These are phyloP conservation scores for Leptoclinus maculatus DNA, from an alignment of 2,797 vertebrate genomes.

Conservation along the genomic window DNA sequence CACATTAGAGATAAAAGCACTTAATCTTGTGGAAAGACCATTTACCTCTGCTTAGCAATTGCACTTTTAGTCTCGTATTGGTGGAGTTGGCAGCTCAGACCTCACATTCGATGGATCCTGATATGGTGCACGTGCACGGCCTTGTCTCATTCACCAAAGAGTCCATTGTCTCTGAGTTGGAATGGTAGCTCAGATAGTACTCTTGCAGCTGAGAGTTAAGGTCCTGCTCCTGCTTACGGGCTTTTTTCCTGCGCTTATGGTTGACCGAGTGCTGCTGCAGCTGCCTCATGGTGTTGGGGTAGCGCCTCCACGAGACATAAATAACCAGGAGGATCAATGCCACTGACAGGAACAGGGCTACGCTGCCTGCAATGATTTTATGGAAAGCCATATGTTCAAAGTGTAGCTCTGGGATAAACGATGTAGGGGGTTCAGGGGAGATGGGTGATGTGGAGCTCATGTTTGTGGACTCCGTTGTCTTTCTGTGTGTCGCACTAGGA, in stretches of 20 bases:
- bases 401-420: constrained; percentile 86
- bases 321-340: constrained; percentile 97
- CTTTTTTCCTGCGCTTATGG: constrained; percentile 95
- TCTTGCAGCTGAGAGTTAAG: constrained; percentile 96
- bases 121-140: constrained; percentile 96
- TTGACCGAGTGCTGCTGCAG: constrained; percentile 95
- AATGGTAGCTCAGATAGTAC: constrained; percentile 98
- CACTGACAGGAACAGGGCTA: constrained; percentile 95
- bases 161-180: constrained; percentile 96
- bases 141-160: constrained; percentile 92
- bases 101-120: constrained; percentile 98
- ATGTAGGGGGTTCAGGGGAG: constrained; percentile 50
- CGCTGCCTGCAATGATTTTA: constrained; percentile 96
- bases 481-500: constrained; percentile 70
- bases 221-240: constrained; percentile 89
- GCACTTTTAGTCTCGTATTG: constrained; percentile 87
- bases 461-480: constrained; percentile 59
- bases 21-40: constrained; percentile 68
- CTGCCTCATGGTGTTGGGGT: constrained; percentile 95
- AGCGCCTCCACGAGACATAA: constrained; percentile 96
- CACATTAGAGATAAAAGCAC: constrained; percentile 56
- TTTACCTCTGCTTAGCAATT: constrained; percentile 90
- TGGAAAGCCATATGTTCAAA: constrained; percentile 96
- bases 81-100: constrained; percentile 88
- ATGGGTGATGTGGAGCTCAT: constrained; percentile 65